Conservation (phyloP, 2,113 vertebrate species). For the Carlito syrichta region DNA sequence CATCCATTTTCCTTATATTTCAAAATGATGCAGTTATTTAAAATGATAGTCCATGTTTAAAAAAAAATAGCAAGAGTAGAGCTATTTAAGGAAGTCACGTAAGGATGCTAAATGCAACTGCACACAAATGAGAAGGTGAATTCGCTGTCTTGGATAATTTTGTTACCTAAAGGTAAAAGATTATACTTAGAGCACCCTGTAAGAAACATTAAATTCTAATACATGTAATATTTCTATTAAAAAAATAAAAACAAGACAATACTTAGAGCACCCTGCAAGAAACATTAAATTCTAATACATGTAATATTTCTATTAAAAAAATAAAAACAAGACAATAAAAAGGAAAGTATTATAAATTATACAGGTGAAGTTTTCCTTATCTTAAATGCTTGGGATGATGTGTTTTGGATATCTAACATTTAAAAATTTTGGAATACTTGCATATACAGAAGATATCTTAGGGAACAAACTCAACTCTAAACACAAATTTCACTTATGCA, state of each 20-base stretch:
- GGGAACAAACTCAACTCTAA: neutral
- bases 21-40: neutral
- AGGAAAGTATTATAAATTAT: neutral
- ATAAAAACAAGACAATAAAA: neutral
- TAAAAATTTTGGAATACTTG: neutral
- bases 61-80: neutral
- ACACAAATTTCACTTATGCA: neutral
- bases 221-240: neutral
- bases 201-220: neutral
- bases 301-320: neutral
- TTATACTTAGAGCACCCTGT: neutral
- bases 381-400: neutral
- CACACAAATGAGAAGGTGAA: neutral
- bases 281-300: neutral
- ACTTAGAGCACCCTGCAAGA: neutral
- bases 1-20: neutral
- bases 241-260: neutral
- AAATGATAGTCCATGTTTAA: neutral
- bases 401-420: too few relatives aligned
- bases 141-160: neutral
- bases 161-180: neutral
- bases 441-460: neutral
- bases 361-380: neutral
- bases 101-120: neutral
- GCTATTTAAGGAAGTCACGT: neutral